These are phyloP conservation scores for Nanger granti DNA, from an alignment of 2,113 vertebrate genomes.

Conservation along the genomic window DNA sequence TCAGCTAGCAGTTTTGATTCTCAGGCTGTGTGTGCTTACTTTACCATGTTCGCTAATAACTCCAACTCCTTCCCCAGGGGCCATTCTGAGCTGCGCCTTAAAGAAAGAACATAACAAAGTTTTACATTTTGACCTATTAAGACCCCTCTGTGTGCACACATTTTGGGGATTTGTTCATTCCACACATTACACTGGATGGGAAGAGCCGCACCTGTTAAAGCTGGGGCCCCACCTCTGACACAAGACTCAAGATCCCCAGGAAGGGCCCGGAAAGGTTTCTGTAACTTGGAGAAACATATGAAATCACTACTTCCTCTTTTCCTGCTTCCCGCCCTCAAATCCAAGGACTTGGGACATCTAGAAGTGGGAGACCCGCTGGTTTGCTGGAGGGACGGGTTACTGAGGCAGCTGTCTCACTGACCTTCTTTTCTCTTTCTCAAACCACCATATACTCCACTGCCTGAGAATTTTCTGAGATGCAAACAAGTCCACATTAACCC, in stretches of 20 bases:
- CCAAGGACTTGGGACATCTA: neutral
- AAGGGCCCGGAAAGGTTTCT: neutral
- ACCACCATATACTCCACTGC: too few relatives aligned
- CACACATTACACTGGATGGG: neutral
- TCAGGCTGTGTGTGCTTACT: neutral
- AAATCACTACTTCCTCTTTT: neutral
- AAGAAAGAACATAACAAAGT: neutral
- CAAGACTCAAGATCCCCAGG: neutral
- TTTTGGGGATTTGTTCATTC: neutral
- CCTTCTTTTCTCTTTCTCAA: neutral
- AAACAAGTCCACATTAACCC: neutral
- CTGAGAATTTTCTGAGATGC: neutral
- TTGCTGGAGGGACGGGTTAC: fast-evolving
- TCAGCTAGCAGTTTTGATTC: neutral
- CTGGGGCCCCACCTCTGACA: neutral
- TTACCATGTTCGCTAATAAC: neutral
- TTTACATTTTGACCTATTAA: neutral
- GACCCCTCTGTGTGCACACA: neutral
- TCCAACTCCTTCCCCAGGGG: neutral
- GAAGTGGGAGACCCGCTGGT: neutral
- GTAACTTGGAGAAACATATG: neutral
- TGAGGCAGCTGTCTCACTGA: neutral
- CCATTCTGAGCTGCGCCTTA: neutral
- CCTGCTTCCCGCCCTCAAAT: neutral
- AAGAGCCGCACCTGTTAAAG: neutral